phyloP scores from a whole-genome alignment of 2,113 vertebrate genomes.

The Hystrix cristata region DNA sequence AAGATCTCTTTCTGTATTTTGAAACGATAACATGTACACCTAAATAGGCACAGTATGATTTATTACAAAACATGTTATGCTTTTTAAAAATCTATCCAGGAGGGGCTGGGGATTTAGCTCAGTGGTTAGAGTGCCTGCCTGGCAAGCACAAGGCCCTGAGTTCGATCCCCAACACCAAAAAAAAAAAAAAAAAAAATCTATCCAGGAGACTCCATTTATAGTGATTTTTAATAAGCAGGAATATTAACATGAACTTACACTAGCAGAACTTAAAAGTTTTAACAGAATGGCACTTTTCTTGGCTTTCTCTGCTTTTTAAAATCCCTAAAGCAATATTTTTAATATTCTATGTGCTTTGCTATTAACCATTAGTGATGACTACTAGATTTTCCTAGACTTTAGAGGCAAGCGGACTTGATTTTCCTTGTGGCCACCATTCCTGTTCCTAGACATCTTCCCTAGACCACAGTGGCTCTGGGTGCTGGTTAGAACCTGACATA shows the following conservation, averaged over 20 bases:
- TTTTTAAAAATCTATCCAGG: background rate
- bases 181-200: no score
- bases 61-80: background rate
- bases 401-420: background rate
- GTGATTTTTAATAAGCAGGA: no score
- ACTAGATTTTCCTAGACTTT: background rate
- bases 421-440: fast-evolving
- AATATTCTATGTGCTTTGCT: fast-evolving
- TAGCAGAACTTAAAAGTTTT: background rate
- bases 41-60: background rate
- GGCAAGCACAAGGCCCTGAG: no score
- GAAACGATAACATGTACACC: background rate
- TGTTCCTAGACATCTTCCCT: fast-evolving
- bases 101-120: no score
- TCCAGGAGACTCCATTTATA: fast-evolving
- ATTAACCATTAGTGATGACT: fast-evolving
- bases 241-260: fast-evolving
- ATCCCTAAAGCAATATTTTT: background rate
- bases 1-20: background rate
- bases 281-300: no score
- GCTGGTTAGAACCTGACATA: fast-evolving
- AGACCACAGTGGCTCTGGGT: background rate
- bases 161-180: no score
- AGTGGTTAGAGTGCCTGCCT: no score
- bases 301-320: background rate